phyloP scores from a whole-genome alignment of 2,113 vertebrate species.

The Planiliza haematocheilus region DNA sequence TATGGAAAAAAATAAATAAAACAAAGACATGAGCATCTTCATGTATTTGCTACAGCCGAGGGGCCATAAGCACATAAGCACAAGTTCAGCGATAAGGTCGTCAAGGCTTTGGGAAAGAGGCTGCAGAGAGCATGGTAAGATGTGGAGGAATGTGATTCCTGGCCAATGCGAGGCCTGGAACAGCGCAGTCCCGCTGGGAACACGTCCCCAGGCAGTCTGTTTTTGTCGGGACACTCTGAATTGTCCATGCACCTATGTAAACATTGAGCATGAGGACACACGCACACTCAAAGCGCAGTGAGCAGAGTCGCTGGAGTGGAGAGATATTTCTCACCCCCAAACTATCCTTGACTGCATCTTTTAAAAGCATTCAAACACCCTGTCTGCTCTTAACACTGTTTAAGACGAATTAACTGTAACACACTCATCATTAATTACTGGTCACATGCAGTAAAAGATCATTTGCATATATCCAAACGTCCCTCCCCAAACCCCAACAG shows the following conservation, averaged over 20 bases:
- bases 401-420: constrained; percentile 13
- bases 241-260: constrained; percentile 86
- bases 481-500: constrained; percentile 2
- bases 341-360: constrained; percentile 37
- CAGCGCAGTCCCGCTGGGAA: constrained; percentile 77
- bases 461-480: constrained; percentile 21
- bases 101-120: constrained; percentile 82
- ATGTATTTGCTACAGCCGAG: constrained; percentile 54
- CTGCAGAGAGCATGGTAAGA: constrained; percentile 79
- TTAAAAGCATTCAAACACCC: constrained; percentile 37
- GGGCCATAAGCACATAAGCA: constrained; percentile 58
- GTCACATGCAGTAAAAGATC: constrained; percentile 16
- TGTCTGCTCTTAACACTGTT: constrained; percentile 1
- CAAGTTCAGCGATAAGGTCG: constrained; percentile 71
- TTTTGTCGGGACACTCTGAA: constrained; percentile 84
- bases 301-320: constrained; percentile 53
- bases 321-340: constrained; percentile 56
- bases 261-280: constrained; percentile 76
- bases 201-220: constrained; percentile 86
- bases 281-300: constrained; percentile 64
- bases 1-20: constrained; percentile 1
- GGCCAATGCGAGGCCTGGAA: constrained; percentile 79
- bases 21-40: constrained; percentile 35
- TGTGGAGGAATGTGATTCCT: constrained; percentile 83
- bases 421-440: neutral